Evolutionary conservation across 2,113 vertebrate species (phyloP).

Genomic region (Gnathonemus longibarbis): DNA sequence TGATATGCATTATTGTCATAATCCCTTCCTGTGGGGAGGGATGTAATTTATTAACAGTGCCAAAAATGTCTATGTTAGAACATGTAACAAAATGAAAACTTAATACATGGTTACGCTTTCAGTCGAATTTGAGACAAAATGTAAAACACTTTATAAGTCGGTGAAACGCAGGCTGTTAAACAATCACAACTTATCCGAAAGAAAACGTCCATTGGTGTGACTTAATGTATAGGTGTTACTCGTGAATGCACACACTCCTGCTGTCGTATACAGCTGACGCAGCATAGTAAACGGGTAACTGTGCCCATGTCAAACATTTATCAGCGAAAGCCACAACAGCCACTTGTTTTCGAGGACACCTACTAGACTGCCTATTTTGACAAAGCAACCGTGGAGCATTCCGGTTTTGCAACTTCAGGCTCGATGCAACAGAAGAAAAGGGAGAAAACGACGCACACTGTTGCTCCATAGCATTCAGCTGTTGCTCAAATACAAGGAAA

Average conservation of each 20-base stretch:
- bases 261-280: background rate
- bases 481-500: background rate
- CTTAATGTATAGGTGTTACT: background rate
- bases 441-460: background rate
- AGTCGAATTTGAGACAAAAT: background rate
- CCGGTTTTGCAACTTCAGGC: conserved; percentile 12
- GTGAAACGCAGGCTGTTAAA: background rate
- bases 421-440: background rate
- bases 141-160: background rate
- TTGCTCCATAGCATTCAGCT: background rate
- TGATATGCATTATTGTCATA: background rate
- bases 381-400: background rate
- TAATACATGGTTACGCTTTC: background rate
- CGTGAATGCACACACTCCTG: background rate
- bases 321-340: background rate
- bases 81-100: background rate
- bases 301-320: background rate
- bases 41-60: background rate
- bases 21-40: conserved; percentile 1
- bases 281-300: background rate
- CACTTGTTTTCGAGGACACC: background rate
- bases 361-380: background rate
- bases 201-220: background rate
- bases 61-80: background rate
- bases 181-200: background rate